Evolutionary conservation across 2,113 vertebrate species (phyloP).

Genomic region (Falco punctatus): DNA sequence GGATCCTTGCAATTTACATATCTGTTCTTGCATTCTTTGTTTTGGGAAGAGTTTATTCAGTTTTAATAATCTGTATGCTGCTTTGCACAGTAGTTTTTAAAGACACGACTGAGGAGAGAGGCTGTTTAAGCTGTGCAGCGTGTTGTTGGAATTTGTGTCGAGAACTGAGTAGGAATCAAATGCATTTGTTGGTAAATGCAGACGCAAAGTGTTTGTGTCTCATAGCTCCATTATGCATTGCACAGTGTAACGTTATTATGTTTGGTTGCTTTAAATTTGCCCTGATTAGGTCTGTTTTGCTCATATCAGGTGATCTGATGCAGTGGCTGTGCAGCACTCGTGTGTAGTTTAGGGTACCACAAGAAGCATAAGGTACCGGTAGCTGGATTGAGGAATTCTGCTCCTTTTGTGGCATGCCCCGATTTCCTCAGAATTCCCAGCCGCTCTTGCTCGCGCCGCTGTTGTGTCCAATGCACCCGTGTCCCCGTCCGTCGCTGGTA

Average conservation of each 20-base stretch:
- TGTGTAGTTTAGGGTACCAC: constrained; percentile 56
- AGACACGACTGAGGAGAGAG: constrained; percentile 34
- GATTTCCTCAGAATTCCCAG: not conserved
- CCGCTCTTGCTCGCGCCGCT: not conserved
- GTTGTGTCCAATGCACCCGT: not conserved
- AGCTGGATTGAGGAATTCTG: constrained; percentile 17
- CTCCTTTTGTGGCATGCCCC: not conserved
- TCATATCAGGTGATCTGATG: constrained; percentile 57
- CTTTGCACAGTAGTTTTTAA: constrained; percentile 56
- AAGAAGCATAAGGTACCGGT: not conserved
- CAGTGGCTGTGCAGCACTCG: constrained; percentile 55
- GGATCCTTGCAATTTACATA: constrained; percentile 11
- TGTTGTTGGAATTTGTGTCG: constrained; percentile 30
- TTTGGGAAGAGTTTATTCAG: constrained; percentile 63
- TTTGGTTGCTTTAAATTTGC: constrained; percentile 50
- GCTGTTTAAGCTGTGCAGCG: constrained; percentile 17
- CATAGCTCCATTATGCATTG: constrained; percentile 43
- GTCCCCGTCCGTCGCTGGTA: constrained; percentile 48
- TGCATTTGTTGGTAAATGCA: constrained; percentile 51
- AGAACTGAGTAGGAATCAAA: constrained; percentile 12
- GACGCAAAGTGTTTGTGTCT: constrained; percentile 27
- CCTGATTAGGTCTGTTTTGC: constrained; percentile 37
- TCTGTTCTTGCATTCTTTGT: constrained; percentile 28
- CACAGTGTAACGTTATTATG: not conserved
- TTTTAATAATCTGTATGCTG: constrained; percentile 22